Percentiles rank a stretch among this genome's conserved stretches.
phyloP scores from a whole-genome alignment of 2,888 invertebrate species.

The Caradrina kadenii region DNA sequence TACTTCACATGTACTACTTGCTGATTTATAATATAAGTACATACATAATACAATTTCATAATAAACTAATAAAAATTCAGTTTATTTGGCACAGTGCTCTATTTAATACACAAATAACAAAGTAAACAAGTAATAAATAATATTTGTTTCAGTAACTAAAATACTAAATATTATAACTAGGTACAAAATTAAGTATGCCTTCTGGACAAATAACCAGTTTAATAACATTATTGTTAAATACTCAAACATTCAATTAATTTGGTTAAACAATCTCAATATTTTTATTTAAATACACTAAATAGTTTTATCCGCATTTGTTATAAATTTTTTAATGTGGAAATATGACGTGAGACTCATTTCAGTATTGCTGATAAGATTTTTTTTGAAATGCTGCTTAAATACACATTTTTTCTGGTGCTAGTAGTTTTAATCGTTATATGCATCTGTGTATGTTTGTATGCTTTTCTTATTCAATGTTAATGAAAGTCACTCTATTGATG shows the following conservation, averaged over 20 bases:
- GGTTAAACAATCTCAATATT: background rate
- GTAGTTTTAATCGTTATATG: background rate
- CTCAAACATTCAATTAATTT: background rate
- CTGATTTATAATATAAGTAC: background rate
- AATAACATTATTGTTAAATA: background rate
- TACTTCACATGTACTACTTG: conserved; percentile 4
- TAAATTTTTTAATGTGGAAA: background rate
- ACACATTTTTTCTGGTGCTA: background rate
- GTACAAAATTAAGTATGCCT: background rate
- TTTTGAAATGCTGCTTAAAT: conserved; percentile 20
- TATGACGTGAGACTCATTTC: conserved; percentile 2
- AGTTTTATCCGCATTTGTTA: background rate
- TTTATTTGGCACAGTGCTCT: conserved; percentile 3
- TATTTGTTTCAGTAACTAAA: conserved; percentile 2
- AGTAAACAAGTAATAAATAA: conserved; percentile 24
- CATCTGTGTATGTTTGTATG: background rate
- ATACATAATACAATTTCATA: background rate
- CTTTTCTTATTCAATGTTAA: background rate
- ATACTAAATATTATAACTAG: background rate
- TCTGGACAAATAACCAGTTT: background rate
- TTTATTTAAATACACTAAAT: no score
- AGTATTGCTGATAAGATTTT: conserved; percentile 7
- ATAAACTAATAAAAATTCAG: background rate
- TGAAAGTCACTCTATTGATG: background rate
- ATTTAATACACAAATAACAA: conserved; percentile 14